phyloP scores from a whole-genome alignment of 1,140 invertebrate genomes.

The Daktulosphaira vitifoliae region DNA sequence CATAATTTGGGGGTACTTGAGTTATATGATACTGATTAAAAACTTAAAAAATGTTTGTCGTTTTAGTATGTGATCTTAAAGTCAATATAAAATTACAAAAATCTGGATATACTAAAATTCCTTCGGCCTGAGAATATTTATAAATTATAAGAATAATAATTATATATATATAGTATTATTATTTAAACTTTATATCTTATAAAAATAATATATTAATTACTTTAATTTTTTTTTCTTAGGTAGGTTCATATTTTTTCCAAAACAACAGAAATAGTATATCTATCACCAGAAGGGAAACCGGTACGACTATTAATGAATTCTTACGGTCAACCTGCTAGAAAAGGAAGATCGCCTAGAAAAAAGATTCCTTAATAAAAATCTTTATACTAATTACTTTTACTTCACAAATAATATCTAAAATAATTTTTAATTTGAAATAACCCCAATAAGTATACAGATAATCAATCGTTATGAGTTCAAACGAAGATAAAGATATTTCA shows the following conservation, averaged over 20 bases:
- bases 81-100: too few relatives aligned
- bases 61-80: too few relatives aligned
- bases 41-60: too few relatives aligned
- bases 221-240: background rate
- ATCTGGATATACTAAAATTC: too few relatives aligned
- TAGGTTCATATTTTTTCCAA: slow-evolving; percentile 6
- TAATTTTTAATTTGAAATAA: too few relatives aligned
- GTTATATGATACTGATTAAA: too few relatives aligned
- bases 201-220: background rate
- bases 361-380: background rate
- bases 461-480: background rate
- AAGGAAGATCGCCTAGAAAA: slow-evolving; percentile 27
- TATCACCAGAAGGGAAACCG: slow-evolving; percentile 21
- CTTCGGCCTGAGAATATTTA: too few relatives aligned
- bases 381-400: too few relatives aligned
- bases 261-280: background rate
- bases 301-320: slow-evolving; percentile 18
- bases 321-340: slow-evolving; percentile 1
- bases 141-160: too few relatives aligned
- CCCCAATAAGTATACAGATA: background rate
- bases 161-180: too few relatives aligned
- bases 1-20: too few relatives aligned
- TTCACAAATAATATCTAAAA: too few relatives aligned
- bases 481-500: background rate
- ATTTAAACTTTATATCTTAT: background rate